These are phyloP conservation scores for Tipula unca DNA, from an alignment of 2,888 invertebrate species.

Conservation along the genomic window DNA sequence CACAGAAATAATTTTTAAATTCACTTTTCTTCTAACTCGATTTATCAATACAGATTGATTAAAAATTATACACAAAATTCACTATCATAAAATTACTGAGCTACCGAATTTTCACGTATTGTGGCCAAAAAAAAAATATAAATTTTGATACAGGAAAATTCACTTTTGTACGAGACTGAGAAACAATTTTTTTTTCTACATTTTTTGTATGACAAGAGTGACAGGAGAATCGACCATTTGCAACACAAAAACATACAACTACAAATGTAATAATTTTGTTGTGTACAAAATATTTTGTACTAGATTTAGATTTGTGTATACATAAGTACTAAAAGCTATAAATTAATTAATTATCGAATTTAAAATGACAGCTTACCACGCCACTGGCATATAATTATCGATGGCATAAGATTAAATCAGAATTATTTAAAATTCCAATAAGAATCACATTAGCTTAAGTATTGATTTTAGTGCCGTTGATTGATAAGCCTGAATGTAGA, in stretches of 20 bases:
- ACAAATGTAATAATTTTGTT: neutral
- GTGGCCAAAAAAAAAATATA: neutral
- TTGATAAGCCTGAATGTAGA: neutral
- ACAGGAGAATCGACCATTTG: neutral
- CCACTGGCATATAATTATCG: neutral
- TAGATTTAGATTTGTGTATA: neutral
- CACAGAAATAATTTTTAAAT: neutral
- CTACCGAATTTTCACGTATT: neutral
- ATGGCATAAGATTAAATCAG: neutral
- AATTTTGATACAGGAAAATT: neutral
- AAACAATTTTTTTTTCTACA: too few species aligned
- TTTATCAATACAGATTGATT: neutral
- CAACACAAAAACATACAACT: neutral
- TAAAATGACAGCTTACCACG: neutral
- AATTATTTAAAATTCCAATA: neutral
- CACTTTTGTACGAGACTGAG: neutral
- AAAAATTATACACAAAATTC: neutral
- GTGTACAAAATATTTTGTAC: neutral
- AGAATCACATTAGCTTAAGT: neutral
- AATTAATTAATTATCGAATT: neutral
- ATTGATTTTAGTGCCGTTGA: neutral
- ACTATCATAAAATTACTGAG: neutral
- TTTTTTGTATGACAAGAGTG: constrained; percentile 1
- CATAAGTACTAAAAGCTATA: neutral
- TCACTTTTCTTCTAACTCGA: neutral